These are phyloP conservation scores for Casuarius casuarius DNA, from an alignment of 2,113 vertebrate species.

Conservation along the genomic window DNA sequence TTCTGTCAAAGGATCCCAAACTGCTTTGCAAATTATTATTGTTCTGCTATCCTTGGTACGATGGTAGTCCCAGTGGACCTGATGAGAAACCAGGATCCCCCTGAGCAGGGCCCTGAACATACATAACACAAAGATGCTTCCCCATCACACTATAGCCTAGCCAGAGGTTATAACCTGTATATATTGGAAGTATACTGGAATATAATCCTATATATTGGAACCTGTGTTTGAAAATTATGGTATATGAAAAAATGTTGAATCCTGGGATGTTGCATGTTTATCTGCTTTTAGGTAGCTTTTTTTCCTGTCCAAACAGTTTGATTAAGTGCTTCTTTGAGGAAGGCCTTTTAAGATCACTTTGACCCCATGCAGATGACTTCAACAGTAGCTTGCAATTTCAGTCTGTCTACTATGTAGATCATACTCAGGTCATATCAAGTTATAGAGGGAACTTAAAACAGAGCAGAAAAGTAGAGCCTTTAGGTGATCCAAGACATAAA, in stretches of 20 bases:
- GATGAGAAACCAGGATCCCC: neutral
- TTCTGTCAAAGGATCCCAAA: neutral
- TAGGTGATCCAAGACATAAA: neutral
- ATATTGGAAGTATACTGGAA: too few relatives aligned
- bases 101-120: neutral
- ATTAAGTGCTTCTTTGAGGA: neutral
- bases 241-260: neutral
- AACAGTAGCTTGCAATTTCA: neutral
- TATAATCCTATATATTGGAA: neutral
- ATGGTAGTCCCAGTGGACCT: neutral
- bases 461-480: neutral
- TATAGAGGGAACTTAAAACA: neutral
- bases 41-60: neutral
- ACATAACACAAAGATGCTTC: rapidly evolving
- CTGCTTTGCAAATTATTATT: neutral
- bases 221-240: neutral
- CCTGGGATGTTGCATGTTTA: neutral
- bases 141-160: neutral
- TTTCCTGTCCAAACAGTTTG: neutral
- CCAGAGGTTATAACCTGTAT: neutral
- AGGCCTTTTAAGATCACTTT: neutral
- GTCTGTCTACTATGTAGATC: neutral
- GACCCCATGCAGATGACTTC: neutral
- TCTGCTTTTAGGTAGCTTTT: neutral
- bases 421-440: neutral